Evolutionary conservation across 92 coral and sea anemone genomes (phyloP), one percentile per base, ranked within the genome.

Genomic region (Desmophyllum pertusum): DNA sequence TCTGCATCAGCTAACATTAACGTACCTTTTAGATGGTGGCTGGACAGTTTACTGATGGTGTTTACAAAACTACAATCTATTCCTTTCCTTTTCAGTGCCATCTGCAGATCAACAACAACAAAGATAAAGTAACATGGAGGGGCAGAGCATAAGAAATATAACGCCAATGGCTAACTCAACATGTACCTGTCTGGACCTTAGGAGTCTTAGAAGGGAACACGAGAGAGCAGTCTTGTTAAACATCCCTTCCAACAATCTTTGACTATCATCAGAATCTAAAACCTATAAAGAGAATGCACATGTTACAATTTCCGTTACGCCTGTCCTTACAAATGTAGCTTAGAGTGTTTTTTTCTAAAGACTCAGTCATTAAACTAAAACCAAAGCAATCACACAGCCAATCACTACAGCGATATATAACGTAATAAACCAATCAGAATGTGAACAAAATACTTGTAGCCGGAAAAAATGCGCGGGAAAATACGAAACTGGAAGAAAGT

Each of bases 141-240:
- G 6, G 17, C 25, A 67, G 43, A 66, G 29, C 40, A 17, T 1
- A 42, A 38, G 42, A 5, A 38, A 67, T 42, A 36, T 10, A 23
- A 10, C 35, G 0, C 72, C 41, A 38, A 36, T 4, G 35, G 15
- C 13, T 27, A 25, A 62, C 67, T 11, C 17, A 6, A 48, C 53
- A 13, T 7, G 39, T 64, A 97, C 99, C 97, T 97, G 98, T 89
- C 97, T 93, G 18, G 99, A 75, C 80, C 88, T 93, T 33, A 97
- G 87, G 52, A 97, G 72, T 65, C 98, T 90, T 42, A 97, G 79
- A 48, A 92, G 67, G 9, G 93, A 91, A 89, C 95, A 90, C 45
- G 92, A 75, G 85, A 94, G 93, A 33, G 86, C 86, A 8, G 95
- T 62, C 39, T 89, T 94, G 70, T 63, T 78, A 68, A 85, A 87